These are phyloP conservation scores for Helleia helle DNA, from an alignment of 2,888 invertebrate genomes.

Conservation along the genomic window DNA sequence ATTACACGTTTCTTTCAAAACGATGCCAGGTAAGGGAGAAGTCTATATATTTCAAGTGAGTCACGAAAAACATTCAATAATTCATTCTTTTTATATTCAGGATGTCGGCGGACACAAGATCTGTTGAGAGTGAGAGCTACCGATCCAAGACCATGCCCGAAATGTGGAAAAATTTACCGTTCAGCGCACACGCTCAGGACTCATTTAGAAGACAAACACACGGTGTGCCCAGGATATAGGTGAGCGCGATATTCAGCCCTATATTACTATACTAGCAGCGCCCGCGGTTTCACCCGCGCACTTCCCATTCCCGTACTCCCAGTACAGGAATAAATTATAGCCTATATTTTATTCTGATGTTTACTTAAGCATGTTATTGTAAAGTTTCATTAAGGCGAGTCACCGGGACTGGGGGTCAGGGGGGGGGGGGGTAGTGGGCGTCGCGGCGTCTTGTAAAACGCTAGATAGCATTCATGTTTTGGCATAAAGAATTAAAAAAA, in stretches of 20 bases:
- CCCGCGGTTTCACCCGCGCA: too few relatives aligned
- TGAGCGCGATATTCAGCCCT: constrained; percentile 24
- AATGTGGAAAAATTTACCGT: constrained; percentile 93
- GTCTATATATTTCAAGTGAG: not conserved
- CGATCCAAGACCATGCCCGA: constrained; percentile 93
- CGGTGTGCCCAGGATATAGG: constrained; percentile 91
- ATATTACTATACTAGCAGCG: too few relatives aligned
- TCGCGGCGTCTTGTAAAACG: too few relatives aligned
- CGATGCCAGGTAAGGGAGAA: constrained; percentile 14
- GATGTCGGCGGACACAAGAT: constrained; percentile 86
- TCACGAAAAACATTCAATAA: not conserved
- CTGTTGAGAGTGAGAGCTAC: constrained; percentile 91
- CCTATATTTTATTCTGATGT: too few relatives aligned
- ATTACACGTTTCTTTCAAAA: not conserved
- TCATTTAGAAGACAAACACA: constrained; percentile 94
- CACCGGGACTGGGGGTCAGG: too few relatives aligned
- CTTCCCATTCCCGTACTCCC: too few relatives aligned
- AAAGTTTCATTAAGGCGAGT: too few relatives aligned
- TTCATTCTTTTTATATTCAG: constrained; percentile 38
- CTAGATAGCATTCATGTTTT: too few relatives aligned
- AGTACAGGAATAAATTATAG: too few relatives aligned
- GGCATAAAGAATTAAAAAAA: too few relatives aligned
- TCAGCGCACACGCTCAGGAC: constrained; percentile 93
- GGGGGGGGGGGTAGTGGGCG: too few relatives aligned
- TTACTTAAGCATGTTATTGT: too few relatives aligned